Conservation (phyloP, 2,797 vertebrate genomes). For the Hybognathus amarus region DNA sequence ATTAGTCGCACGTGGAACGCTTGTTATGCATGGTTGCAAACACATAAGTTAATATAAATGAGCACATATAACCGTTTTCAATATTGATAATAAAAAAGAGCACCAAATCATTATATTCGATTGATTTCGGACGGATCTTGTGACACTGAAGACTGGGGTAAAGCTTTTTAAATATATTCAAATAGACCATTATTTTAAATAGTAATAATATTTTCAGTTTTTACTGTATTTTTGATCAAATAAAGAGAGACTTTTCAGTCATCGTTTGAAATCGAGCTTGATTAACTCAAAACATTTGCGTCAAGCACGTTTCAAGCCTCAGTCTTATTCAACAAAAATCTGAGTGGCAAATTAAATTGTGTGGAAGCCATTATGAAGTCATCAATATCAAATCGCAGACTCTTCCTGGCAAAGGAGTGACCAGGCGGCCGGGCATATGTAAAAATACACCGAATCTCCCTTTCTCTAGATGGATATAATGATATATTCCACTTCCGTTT, state of each 20-base stretch:
- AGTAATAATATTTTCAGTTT: not conserved
- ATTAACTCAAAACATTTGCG: not conserved
- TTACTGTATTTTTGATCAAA: not conserved
- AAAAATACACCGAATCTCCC: conserved; percentile 37
- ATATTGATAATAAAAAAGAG: not conserved
- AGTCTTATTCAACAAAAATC: not conserved
- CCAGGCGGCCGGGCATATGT: conserved; percentile 1
- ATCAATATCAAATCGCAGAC: conserved; percentile 30
- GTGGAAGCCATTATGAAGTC: conserved; percentile 31
- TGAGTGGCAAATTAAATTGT: conserved; percentile 20
- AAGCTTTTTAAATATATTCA: not conserved
- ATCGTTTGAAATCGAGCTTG: not conserved
- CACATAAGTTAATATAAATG: not conserved
- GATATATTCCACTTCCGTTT: conserved; percentile 31
- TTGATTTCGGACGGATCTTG: not conserved
- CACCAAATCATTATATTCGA: not conserved
- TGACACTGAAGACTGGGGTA: not conserved
- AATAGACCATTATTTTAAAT: not conserved
- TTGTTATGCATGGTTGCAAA: not conserved
- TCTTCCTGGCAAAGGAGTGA: conserved; percentile 43
- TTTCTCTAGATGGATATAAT: conserved; percentile 18
- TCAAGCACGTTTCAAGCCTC: not conserved
- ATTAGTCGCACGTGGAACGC: not conserved
- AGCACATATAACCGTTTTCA: not conserved
- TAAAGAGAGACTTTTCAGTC: not conserved